phyloP scores from a whole-genome alignment of 2,888 invertebrate genomes.

The Oligia fasciuncula region DNA sequence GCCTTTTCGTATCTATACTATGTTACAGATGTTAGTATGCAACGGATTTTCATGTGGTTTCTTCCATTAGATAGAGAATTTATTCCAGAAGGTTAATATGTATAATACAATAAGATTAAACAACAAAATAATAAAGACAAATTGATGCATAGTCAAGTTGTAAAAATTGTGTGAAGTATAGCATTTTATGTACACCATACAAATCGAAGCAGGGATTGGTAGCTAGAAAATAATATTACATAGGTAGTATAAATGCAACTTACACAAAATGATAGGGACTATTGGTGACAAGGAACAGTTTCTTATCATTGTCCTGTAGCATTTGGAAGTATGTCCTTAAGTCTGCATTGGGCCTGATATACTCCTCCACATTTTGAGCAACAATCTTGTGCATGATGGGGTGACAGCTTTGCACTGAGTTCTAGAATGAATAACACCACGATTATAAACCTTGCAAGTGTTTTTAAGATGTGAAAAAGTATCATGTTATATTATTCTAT shows the following conservation, averaged over 20 bases:
- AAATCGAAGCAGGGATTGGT: not conserved
- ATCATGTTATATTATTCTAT: not conserved
- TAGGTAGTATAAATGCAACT: conserved; percentile 78
- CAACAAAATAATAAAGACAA: not conserved
- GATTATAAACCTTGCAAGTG: not conserved
- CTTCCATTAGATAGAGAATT: not conserved
- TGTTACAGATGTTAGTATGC: too few relatives aligned
- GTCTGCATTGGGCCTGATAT: conserved; percentile 93
- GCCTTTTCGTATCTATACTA: not conserved
- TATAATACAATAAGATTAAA: not conserved
- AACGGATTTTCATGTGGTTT: not conserved
- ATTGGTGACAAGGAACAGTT: conserved; percentile 98
- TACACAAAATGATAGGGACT: conserved; percentile 99
- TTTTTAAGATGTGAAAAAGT: not conserved
- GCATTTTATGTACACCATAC: not conserved
- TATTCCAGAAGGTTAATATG: not conserved
- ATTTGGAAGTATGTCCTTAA: conserved; percentile 94
- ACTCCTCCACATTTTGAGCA: conserved; percentile 94
- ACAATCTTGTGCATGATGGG: conserved; percentile 97
- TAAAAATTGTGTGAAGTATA: not conserved
- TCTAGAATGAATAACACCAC: conserved; percentile 88
- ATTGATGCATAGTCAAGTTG: not conserved
- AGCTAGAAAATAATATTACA: not conserved
- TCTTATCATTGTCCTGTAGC: conserved; percentile 93
- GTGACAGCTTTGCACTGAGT: conserved; percentile 96